These are phyloP conservation scores for Condylura cristata DNA, from an alignment of 2,113 vertebrate species.

Conservation along the genomic window DNA sequence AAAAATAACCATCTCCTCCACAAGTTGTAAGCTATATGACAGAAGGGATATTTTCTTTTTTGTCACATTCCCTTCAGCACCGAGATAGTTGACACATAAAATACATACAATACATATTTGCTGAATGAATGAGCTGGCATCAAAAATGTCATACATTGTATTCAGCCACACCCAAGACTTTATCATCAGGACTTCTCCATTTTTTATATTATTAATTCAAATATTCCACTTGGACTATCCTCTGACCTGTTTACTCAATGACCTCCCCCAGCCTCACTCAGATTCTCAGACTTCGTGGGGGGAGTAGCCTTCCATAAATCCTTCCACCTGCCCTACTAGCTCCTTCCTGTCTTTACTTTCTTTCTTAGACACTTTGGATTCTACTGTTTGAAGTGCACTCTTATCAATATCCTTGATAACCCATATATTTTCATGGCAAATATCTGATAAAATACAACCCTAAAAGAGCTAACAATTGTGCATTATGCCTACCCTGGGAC, in stretches of 20 bases:
- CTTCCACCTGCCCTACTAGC: neutral
- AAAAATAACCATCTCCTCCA: constrained; percentile 44
- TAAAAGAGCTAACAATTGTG: neutral
- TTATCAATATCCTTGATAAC: constrained; percentile 45
- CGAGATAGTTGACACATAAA: constrained; percentile 7
- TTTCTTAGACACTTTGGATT: constrained; percentile 41
- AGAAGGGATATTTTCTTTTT: constrained; percentile 53
- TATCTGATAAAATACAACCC: neutral
- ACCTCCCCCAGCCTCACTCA: neutral
- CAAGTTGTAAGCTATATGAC: neutral
- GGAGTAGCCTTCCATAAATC: neutral
- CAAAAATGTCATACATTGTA: constrained; percentile 52
- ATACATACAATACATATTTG: constrained; percentile 61
- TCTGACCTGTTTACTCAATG: neutral
- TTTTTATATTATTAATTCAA: constrained; percentile 51
- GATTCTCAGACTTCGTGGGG: neutral
- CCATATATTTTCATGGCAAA: constrained; percentile 35
- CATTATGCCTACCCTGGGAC: neutral
- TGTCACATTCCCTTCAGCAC: constrained; percentile 13
- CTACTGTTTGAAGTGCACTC: constrained; percentile 34
- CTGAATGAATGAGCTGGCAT: constrained; percentile 52
- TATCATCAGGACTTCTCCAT: constrained; percentile 54
- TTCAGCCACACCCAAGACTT: constrained; percentile 50
- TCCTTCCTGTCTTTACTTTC: constrained; percentile 28
- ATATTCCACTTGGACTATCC: neutral